phyloP scores from a whole-genome alignment of 37 sponge, comb jelly and placozoan species.

The Oscarella lobularis region DNA sequence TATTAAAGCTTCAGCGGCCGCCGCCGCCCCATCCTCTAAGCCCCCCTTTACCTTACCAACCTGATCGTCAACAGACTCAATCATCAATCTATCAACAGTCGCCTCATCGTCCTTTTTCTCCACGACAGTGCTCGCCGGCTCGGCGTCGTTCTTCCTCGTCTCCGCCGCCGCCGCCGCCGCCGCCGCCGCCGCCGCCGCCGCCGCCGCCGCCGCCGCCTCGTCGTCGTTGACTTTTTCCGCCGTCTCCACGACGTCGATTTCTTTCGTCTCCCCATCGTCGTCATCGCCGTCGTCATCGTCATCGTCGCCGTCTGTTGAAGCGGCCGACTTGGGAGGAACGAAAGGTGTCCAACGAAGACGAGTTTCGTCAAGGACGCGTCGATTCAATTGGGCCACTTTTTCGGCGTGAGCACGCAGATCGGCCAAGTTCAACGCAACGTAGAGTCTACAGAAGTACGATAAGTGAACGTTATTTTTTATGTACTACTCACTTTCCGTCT shows the following conservation, averaged over 20 bases:
- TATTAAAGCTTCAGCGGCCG: too few relatives aligned
- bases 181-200: background rate
- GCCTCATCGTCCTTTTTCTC: background rate
- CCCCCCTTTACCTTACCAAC: background rate
- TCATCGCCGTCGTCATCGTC: background rate
- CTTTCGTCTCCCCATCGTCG: background rate
- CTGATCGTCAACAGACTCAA: slow-evolving; percentile 3
- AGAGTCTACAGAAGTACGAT: background rate
- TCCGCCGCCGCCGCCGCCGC: background rate
- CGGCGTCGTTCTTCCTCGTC: too few relatives aligned
- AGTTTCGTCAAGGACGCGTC: background rate
- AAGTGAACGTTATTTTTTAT: background rate
- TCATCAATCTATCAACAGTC: background rate
- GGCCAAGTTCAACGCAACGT: background rate
- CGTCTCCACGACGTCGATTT: background rate
- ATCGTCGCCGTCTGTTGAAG: background rate
- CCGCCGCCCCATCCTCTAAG: too few relatives aligned
- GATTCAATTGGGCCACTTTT: background rate
- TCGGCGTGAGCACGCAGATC: background rate
- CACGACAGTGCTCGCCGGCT: background rate
- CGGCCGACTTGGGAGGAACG: background rate
- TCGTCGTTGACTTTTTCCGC: background rate
- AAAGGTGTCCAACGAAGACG: background rate
- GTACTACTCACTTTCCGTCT: background rate
- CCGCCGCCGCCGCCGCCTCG: background rate